phyloP scores from a whole-genome alignment of 2,113 vertebrate species.

The Oxyura jamaicensis region DNA sequence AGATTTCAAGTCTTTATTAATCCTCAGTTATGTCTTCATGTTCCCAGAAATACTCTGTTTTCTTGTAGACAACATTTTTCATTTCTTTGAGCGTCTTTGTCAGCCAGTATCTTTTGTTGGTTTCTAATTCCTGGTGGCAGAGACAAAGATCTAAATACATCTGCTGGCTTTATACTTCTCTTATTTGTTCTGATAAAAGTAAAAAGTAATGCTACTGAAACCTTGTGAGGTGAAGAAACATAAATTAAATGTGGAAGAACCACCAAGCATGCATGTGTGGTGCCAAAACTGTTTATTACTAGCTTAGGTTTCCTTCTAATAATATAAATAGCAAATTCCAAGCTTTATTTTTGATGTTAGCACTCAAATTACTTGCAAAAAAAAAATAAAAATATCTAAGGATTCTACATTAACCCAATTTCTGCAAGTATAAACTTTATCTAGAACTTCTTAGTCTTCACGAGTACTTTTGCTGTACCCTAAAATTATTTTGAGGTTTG shows the following conservation, averaged over 20 bases:
- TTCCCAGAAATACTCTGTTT: not conserved
- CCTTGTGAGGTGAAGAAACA: not conserved
- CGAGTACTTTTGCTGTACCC: not conserved
- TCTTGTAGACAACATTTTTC: not conserved
- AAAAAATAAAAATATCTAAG: not conserved
- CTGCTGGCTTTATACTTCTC: not conserved
- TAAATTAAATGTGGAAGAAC: not conserved
- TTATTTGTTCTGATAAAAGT: not conserved
- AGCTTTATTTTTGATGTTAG: not conserved
- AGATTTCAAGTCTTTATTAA: not conserved
- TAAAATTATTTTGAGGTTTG: not conserved
- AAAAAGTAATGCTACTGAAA: not conserved
- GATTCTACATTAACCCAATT: not conserved
- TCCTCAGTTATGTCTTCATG: not conserved
- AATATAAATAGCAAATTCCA: not conserved
- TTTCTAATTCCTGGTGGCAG: not conserved
- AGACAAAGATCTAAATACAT: not conserved
- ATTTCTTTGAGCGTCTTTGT: not conserved
- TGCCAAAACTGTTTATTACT: not conserved
- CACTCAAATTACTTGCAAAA: not conserved
- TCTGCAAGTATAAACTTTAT: not conserved
- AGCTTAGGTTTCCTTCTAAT: not conserved
- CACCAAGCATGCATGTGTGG: not conserved
- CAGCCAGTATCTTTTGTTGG: not conserved
- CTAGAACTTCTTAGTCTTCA: not conserved